Evolutionary conservation across 2,113 vertebrate species (phyloP).

Genomic region (Serinus canaria): DNA sequence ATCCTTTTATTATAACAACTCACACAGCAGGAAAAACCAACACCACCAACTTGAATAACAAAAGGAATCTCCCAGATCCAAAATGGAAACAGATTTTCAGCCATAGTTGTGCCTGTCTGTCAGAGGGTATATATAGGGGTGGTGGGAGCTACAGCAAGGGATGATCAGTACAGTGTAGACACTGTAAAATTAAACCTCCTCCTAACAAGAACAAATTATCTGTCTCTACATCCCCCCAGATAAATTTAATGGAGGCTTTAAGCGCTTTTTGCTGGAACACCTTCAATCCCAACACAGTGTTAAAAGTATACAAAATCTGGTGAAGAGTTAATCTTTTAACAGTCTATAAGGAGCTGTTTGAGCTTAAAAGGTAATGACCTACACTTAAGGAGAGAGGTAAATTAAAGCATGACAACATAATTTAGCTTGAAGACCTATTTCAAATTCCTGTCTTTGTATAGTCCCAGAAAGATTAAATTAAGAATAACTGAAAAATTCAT

Average conservation of each 20-base stretch:
- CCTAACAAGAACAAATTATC: no score
- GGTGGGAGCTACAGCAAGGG: not conserved
- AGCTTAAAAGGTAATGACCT: not conserved
- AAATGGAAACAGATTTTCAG: not conserved
- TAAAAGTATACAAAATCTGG: not conserved
- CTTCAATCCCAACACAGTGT: not conserved
- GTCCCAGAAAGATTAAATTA: not conserved
- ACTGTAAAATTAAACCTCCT: not conserved
- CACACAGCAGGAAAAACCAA: not conserved
- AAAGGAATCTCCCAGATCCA: not conserved
- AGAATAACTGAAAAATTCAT: not conserved
- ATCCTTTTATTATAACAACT: not conserved
- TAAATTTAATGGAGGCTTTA: not conserved
- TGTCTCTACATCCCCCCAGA: no score
- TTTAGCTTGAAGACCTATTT: not conserved
- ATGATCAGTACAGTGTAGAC: not conserved
- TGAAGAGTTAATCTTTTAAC: not conserved
- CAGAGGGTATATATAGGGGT: no score
- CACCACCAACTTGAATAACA: not conserved
- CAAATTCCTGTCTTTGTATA: not conserved
- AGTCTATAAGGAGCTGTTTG: not conserved
- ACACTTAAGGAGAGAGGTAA: not conserved
- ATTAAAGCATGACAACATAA: not conserved
- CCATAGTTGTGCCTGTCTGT: not conserved
- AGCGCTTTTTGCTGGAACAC: not conserved